phyloP scores from a whole-genome alignment of 2,888 invertebrate genomes.

The Argyra leucocephala region DNA sequence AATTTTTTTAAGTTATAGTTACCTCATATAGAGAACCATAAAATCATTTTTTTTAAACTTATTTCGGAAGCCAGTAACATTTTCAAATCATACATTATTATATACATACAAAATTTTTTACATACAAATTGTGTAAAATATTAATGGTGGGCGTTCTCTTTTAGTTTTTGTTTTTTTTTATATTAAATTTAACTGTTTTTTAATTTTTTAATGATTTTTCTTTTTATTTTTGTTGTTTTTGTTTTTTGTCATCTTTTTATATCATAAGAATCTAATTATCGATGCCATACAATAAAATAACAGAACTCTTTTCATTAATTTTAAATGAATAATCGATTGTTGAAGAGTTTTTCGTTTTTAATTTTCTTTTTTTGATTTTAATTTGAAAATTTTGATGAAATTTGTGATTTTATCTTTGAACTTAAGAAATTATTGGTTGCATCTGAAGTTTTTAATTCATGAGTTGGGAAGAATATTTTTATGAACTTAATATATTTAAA shows the following conservation, averaged over 20 bases:
- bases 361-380: background rate
- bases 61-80: background rate
- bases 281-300: background rate
- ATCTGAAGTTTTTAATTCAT: no score
- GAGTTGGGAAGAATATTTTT: no score
- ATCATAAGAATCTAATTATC: background rate
- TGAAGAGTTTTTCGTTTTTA: background rate
- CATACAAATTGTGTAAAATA: background rate
- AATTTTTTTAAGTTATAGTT: no score
- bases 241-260: background rate
- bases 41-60: background rate
- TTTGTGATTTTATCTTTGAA: no score
- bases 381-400: background rate
- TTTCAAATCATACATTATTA: background rate
- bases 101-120: background rate
- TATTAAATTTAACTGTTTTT: constrained; percentile 3
- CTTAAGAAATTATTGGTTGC: no score
- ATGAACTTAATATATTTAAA: no score
- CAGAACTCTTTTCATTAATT: background rate
- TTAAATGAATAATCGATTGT: constrained; percentile 4
- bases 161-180: background rate
- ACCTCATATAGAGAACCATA: no score
- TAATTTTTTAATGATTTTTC: background rate
- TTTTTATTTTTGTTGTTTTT: background rate
- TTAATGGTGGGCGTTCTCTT: background rate